phyloP scores from a whole-genome alignment of 2,888 invertebrate genomes.

The Tinea semifulvella region DNA sequence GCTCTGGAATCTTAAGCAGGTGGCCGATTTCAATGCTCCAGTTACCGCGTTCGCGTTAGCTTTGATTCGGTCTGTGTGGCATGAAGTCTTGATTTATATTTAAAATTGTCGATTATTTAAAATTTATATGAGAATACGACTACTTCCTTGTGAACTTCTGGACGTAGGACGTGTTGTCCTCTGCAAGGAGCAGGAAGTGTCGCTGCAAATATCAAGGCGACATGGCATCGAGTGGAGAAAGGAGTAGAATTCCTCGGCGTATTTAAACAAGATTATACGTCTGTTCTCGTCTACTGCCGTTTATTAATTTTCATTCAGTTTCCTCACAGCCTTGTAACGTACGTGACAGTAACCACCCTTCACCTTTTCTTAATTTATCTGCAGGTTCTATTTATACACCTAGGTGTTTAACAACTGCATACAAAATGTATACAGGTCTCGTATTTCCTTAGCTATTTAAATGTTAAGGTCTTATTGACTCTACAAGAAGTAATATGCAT shows the following conservation, averaged over 20 bases:
- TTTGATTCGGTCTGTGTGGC: slow-evolving; percentile 29
- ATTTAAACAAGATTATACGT: background rate
- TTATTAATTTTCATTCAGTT: slow-evolving; percentile 11
- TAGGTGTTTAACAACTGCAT: slow-evolving; percentile 4
- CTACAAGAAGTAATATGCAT: background rate
- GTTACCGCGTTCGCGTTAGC: slow-evolving; percentile 32
- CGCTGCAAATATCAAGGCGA: slow-evolving; percentile 57
- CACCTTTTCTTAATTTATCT: slow-evolving; percentile 4
- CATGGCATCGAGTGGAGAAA: slow-evolving; percentile 31
- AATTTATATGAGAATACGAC: slow-evolving; percentile 13
- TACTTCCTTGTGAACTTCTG: slow-evolving; percentile 4
- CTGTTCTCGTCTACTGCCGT: background rate
- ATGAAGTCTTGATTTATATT: slow-evolving; percentile 11
- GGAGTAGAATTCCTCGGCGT: slow-evolving; percentile 17
- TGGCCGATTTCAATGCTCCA: slow-evolving; percentile 44
- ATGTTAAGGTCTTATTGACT: background rate
- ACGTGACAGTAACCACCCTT: slow-evolving; percentile 7
- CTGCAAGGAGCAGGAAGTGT: slow-evolving; percentile 49
- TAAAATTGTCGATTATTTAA: slow-evolving; percentile 14
- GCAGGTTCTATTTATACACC: background rate
- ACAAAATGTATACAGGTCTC: background rate
- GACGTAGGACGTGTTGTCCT: slow-evolving; percentile 31
- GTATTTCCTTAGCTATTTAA: slow-evolving; percentile 3
- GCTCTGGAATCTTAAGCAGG: slow-evolving; percentile 31
- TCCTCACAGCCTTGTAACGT: slow-evolving; percentile 10